A percentile compares a stretch with the other conserved stretches of the same genome.
Conservation (phyloP, 2,797 vertebrate species). For the Xenops minutus region DNA sequence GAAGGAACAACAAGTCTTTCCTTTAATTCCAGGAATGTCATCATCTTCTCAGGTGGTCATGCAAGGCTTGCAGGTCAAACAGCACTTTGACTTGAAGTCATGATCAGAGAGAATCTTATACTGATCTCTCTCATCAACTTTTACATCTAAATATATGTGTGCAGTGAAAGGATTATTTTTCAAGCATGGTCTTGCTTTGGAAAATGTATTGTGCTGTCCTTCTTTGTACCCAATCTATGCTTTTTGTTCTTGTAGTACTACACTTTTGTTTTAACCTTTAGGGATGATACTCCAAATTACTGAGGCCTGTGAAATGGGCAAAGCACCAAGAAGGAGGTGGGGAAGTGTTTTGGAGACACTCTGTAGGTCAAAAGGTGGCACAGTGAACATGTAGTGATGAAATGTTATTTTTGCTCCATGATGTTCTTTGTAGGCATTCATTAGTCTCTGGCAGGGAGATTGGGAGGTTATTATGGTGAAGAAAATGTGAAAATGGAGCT, state of each 20-base stretch:
- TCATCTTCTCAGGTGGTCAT: neutral
- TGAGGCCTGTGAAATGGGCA: neutral
- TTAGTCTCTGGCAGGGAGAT: neutral
- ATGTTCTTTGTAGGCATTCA: neutral
- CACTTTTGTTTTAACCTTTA: neutral
- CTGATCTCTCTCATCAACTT: neutral
- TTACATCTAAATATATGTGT: neutral
- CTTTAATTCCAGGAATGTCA: neutral
- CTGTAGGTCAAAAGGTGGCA: neutral
- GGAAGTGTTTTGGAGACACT: neutral
- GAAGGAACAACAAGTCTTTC: neutral
- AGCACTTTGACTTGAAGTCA: neutral
- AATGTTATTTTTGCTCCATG: neutral
- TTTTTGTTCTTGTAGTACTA: neutral
- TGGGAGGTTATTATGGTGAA: neutral
- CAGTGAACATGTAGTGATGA: neutral
- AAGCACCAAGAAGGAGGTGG: neutral
- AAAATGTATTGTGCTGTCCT: neutral
- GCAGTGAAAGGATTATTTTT: neutral
- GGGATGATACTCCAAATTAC: neutral
- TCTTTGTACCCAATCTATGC: neutral
- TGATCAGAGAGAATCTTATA: neutral
- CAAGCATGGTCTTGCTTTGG: neutral
- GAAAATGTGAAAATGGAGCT: neutral
- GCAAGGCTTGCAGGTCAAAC: neutral